Percentiles rank a stretch among this genome's conserved stretches.
Conservation (phyloP, 2,888 invertebrate species). For the Glyphotaelius pellucidus region DNA sequence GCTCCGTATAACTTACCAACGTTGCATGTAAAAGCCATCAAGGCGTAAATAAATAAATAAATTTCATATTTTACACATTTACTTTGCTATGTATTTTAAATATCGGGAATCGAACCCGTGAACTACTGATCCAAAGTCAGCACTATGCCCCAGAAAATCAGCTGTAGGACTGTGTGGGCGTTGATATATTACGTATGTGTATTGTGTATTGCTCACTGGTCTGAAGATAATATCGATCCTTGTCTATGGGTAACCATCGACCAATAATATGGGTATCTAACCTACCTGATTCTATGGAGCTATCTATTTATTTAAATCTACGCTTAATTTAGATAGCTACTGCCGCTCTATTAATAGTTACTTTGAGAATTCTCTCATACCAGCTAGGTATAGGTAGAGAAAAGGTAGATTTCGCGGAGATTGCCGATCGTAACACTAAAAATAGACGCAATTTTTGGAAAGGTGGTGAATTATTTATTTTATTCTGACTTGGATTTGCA, state of each 20-base stretch:
- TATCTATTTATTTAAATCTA: neutral
- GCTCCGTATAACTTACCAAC: too few relatives aligned
- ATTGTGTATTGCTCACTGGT: neutral
- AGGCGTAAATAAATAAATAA: too few relatives aligned
- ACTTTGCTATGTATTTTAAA: neutral
- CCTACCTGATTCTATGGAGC: neutral
- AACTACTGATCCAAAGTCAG: neutral
- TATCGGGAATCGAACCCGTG: neutral
- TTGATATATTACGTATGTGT: too few relatives aligned
- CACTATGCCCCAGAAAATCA: neutral
- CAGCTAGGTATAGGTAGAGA: neutral
- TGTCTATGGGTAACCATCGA: neutral
- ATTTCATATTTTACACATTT: too few relatives aligned
- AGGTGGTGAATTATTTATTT: too few relatives aligned
- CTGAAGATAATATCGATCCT: neutral
- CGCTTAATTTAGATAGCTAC: neutral
- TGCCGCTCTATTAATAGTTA: neutral
- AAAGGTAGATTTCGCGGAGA: neutral
- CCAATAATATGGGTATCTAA: too few relatives aligned
- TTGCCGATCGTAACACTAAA: neutral
- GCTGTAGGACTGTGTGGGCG: neutral
- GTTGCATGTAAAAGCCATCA: too few relatives aligned
- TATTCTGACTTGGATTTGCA: too few relatives aligned
- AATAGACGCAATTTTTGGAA: too few relatives aligned
- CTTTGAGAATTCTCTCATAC: neutral